A percentile compares a stretch with the other conserved stretches of the same genome.
Conservation (phyloP, 2,888 invertebrate genomes). For the Timandra comae region DNA sequence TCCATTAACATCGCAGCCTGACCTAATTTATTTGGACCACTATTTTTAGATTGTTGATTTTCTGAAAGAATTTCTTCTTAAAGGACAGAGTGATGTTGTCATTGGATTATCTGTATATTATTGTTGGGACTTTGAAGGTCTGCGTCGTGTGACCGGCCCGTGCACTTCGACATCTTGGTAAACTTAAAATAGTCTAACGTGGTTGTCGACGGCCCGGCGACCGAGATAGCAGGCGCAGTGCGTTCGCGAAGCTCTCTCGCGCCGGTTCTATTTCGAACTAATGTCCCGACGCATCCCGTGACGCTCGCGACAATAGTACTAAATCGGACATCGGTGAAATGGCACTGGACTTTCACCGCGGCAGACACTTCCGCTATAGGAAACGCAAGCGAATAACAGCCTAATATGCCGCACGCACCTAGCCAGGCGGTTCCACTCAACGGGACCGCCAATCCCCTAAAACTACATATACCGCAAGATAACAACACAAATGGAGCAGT, state of each 20-base stretch:
- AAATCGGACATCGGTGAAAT: conserved; percentile 60
- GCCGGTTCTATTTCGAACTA: conserved; percentile 73
- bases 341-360: conserved; percentile 67
- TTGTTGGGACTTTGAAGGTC: conserved; percentile 63
- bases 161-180: conserved; percentile 75
- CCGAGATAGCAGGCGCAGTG: conserved; percentile 72
- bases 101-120: conserved; percentile 29
- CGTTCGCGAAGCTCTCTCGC: conserved; percentile 67
- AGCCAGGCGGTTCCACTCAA: conserved; percentile 30
- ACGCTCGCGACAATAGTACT: conserved; percentile 60
- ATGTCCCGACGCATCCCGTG: conserved; percentile 61
- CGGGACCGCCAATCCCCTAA: conserved; percentile 37
- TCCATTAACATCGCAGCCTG: too few relatives aligned
- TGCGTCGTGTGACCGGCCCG: conserved; percentile 50
- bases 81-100: conserved; percentile 29
- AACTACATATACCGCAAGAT: conserved; percentile 55
- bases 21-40: too few relatives aligned
- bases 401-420: conserved; percentile 56
- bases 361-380: conserved; percentile 64
- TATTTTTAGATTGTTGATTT: too few relatives aligned
- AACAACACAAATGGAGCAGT: conserved; percentile 30
- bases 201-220: conserved; percentile 63
- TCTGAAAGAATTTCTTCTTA: too few relatives aligned
- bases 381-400: conserved; percentile 52
- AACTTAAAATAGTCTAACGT: conserved; percentile 72